Conservation (phyloP, 2,797 vertebrate species). For the Setipinna tenuifilis region DNA sequence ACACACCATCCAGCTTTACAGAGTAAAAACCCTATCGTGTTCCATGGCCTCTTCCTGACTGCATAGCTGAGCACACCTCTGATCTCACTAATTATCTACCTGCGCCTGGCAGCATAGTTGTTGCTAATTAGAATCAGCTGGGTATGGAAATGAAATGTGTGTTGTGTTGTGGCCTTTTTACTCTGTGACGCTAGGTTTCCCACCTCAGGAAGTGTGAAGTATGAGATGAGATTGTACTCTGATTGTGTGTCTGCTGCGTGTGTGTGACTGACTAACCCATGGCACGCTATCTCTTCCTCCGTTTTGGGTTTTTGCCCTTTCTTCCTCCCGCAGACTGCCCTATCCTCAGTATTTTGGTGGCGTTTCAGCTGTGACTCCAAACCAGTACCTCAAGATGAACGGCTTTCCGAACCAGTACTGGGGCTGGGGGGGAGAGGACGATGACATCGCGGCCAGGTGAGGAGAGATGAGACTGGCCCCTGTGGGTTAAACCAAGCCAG, state of each 20-base stretch:
- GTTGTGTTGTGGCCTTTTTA: too few species aligned
- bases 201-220: neutral
- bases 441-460: slow-evolving; percentile 94
- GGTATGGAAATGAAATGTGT: too few species aligned
- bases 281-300: neutral
- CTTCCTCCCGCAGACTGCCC: slow-evolving; percentile 78
- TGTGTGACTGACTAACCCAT: too few species aligned
- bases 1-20: too few species aligned
- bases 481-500: neutral
- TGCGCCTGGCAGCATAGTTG: too few species aligned
- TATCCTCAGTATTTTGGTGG: slow-evolving; percentile 95
- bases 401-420: slow-evolving; percentile 97
- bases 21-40: too few species aligned
- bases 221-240: neutral
- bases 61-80: too few species aligned
- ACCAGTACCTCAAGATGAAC: slow-evolving; percentile 97
- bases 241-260: too few species aligned
- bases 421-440: slow-evolving; percentile 97
- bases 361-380: slow-evolving; percentile 91
- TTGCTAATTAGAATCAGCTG: too few species aligned
- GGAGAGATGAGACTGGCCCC: slow-evolving; percentile 31
- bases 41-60: too few species aligned
- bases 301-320: neutral
- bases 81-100: neutral
- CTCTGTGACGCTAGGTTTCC: too few species aligned